Percentiles rank a stretch among this genome's conserved stretches.
phyloP scores from a whole-genome alignment of 2,888 invertebrate genomes.

The Neocrepidodera transversa region DNA sequence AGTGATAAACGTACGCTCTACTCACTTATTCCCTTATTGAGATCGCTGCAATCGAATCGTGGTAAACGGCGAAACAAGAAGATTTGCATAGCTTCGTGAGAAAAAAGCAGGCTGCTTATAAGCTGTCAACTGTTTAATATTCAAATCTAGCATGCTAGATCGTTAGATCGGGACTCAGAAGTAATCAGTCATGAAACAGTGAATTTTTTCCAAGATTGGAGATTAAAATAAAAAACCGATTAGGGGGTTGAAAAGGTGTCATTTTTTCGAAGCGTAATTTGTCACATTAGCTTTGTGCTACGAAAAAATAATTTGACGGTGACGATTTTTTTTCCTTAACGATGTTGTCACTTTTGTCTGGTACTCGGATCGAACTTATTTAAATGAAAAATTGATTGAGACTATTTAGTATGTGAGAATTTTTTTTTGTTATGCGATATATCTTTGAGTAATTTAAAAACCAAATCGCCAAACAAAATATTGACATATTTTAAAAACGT shows the following conservation, averaged over 20 bases:
- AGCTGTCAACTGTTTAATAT: conserved; percentile 48
- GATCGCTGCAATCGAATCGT: conserved; percentile 33
- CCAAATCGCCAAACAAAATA: too few species aligned
- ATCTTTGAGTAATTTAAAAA: background rate
- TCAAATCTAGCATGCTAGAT: conserved; percentile 40
- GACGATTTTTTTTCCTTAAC: conserved; percentile 39
- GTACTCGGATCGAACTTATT: conserved; percentile 20
- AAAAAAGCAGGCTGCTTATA: conserved; percentile 52
- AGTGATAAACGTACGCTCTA: conserved; percentile 7
- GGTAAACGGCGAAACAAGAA: conserved; percentile 34
- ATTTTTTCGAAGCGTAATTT: conserved; percentile 44
- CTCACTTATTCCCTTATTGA: conserved; percentile 5
- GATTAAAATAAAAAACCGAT: conserved; percentile 53
- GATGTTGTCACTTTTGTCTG: conserved; percentile 31
- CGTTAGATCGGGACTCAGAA: conserved; percentile 43
- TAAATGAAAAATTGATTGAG: conserved; percentile 32
- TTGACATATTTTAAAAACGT: too few species aligned
- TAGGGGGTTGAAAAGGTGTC: conserved; percentile 38
- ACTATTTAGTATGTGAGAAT: conserved; percentile 37
- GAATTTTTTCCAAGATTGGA: conserved; percentile 33
- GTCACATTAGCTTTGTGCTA: conserved; percentile 49
- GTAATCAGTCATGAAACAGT: conserved; percentile 49
- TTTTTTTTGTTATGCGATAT: background rate
- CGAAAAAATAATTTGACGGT: conserved; percentile 51
- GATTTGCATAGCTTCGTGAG: conserved; percentile 55